Conservation (phyloP, 2,113 vertebrate genomes). For the Poeciliopsis turrubarensis region DNA sequence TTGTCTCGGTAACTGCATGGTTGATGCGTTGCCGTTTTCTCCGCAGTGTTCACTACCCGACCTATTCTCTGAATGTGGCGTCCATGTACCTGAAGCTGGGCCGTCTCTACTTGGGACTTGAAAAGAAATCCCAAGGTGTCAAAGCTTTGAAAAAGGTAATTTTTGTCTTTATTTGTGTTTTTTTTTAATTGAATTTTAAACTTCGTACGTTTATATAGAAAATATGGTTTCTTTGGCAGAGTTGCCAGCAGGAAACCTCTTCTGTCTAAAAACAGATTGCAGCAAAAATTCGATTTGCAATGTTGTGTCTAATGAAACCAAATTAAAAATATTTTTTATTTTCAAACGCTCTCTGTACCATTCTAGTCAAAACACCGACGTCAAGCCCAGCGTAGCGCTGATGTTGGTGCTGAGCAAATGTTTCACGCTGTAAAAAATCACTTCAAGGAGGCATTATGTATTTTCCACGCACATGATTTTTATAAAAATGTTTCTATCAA, state of each 20-base stretch:
- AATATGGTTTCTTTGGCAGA: not conserved
- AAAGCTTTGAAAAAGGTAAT: conserved; percentile 91
- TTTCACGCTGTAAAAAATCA: too few relatives aligned
- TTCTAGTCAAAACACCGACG: too few relatives aligned
- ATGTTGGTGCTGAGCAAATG: too few relatives aligned
- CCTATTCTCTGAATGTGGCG: conserved; percentile 95
- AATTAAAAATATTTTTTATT: too few relatives aligned
- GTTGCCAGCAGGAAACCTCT: not conserved
- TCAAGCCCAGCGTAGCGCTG: too few relatives aligned
- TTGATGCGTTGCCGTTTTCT: conserved; percentile 26
- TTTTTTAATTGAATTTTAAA: not conserved
- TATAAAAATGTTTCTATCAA: too few relatives aligned
- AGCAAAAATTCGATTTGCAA: not conserved
- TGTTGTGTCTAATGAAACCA: not conserved
- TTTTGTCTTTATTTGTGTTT: not conserved
- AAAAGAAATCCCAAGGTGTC: conserved; percentile 85
- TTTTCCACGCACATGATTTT: too few relatives aligned
- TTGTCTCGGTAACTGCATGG: not conserved
- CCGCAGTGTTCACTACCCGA: conserved; percentile 91
- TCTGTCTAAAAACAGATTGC: not conserved
- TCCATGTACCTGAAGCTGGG: conserved; percentile 98
- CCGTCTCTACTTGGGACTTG: conserved; percentile 89
- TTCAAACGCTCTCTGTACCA: too few relatives aligned
- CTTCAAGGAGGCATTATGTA: too few relatives aligned
- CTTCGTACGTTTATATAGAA: not conserved